Percentiles rank a stretch among this genome's conserved stretches.
Evolutionary conservation across 2,797 vertebrate species (phyloP).

Genomic region (Poecilia wingei): DNA sequence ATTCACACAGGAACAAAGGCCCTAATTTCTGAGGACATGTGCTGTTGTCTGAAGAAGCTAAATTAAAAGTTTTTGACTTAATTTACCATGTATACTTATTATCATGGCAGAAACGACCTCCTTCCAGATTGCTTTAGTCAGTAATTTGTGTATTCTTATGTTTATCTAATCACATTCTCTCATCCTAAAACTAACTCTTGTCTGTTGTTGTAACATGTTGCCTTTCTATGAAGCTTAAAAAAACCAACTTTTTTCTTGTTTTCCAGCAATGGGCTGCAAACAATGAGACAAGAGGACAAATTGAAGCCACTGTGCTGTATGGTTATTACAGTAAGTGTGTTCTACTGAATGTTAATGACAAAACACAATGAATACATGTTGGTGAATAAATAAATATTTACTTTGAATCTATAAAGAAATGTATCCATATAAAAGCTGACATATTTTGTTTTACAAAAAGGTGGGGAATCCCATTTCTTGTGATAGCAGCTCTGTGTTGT

Average conservation of each 20-base stretch:
- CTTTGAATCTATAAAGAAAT: not conserved
- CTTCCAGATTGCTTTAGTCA: not conserved
- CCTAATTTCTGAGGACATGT: not conserved
- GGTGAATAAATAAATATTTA: not conserved
- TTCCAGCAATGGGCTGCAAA: constrained; percentile 91
- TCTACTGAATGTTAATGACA: not conserved
- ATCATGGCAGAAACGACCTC: not conserved
- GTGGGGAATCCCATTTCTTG: not conserved
- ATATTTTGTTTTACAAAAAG: constrained; percentile 3
- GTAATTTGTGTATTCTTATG: not conserved
- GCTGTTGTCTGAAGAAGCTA: not conserved
- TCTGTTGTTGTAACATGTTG: not conserved
- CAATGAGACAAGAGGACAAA: constrained; percentile 89
- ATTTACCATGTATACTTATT: not conserved
- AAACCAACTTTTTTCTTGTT: not conserved
- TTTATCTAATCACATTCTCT: not conserved
- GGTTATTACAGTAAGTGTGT: constrained; percentile 96
- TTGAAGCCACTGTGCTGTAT: constrained; percentile 94
- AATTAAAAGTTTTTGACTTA: not conserved
- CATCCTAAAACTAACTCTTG: not conserved
- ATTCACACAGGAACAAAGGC: not conserved
- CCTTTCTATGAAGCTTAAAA: constrained; percentile 12
- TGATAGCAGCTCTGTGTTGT: not conserved
- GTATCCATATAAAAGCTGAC: not conserved
- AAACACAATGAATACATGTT: not conserved